Base-by-base conservation (phyloP, 2,113 vertebrate species). In the Microcebus ravelobensis region DNA sequence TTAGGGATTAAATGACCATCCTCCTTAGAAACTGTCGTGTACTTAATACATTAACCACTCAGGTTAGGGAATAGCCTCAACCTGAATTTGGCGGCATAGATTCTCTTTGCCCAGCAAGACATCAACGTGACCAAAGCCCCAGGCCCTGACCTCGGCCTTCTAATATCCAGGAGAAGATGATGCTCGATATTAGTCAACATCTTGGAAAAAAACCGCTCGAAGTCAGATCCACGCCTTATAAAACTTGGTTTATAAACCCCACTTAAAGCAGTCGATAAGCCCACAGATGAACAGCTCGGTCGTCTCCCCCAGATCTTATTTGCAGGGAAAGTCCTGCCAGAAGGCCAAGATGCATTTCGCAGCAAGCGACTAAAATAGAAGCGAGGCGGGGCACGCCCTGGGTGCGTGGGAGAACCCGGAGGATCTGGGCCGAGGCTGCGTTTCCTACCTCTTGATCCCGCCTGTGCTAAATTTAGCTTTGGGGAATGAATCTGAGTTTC, bases 191-290 rank as follows among this genome's bases (percentile, higher is more conserved):
- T 65, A 86, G 45, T 80, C 39, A 91, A 80, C 8, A 59, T 23
- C 87, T 50, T 59, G 70, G 74, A 68, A 93, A 85, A 94, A 88
- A 85, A 76, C 31, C 31, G 68, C 8, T 90, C 74, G 42, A 57
- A 84, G 50, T 93, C 63, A 96, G 96, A 91, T 42, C 42, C 65
- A 70, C 0, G 52, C 42, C 87, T 87, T 63, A 23, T 80, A 93
- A 91, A 84, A 61, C 73, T 42, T 86, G 67, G 18, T 87, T 96
- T 71, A 96, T 15, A 87, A 82, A 90, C 48, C 83, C 94, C 65
- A 27, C n/a, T 90, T 92, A 79, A 74, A 83, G 70, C 55, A 84
- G 90, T 94, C 73, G 90, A 63, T 80, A 63, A 92, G 21, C 34
- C 7, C 42, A 55, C 10, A 23, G 31, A 80, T 68, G 71, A 94